Evolutionary conservation across 2,888 invertebrate species (phyloP), one percentile per base, ranked within the genome.

Genomic region (Heterodera filipjevi): DNA sequence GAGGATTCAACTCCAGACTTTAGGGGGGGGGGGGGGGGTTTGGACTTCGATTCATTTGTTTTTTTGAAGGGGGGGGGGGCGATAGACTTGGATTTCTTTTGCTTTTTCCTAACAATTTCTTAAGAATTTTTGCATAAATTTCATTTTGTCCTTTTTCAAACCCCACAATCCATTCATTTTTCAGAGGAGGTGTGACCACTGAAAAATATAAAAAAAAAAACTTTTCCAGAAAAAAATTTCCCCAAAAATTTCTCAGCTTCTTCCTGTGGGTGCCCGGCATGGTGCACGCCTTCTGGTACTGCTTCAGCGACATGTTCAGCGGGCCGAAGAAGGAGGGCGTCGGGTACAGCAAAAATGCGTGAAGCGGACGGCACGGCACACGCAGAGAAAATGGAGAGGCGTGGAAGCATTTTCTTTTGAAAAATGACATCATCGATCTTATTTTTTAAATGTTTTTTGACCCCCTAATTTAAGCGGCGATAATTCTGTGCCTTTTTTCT

Each of bases 401-500:
- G 19, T 53, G 53, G 53, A 19, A 27, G 27, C 64, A 64, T 64
- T 27, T 27, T 27, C 19, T 53, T 12, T 64, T 27, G 64, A 64
- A 64, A 27, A 27, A 27, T 64, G 64, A 64, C 64, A 8, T 27
- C 64, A 27, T 64, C 27, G 64, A 64, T 39, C 39, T 39, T 39
- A 39, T 39, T n/a, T n/a, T n/a, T n/a, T n/a, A n/a, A n/a, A n/a
- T 39, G 12, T 14, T 49, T 59, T 27, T 49, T 53, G 53, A 49
- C 35, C 27, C 59, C 27, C 32, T 75, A 19, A 53, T 39, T 39
- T 10, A 39, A n/a, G n/a, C 79, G 53, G 46, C 77, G 14, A 14
- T 79, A 16, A 32, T 79, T 10, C 27, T 79, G 79, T 46, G 53
- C 72, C 44, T 79, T 78, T n/a, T 27, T 70, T 44, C 78, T 71